Base-by-base conservation (phyloP, 2,797 vertebrate genomes). In the Oreortyx pictus region DNA sequence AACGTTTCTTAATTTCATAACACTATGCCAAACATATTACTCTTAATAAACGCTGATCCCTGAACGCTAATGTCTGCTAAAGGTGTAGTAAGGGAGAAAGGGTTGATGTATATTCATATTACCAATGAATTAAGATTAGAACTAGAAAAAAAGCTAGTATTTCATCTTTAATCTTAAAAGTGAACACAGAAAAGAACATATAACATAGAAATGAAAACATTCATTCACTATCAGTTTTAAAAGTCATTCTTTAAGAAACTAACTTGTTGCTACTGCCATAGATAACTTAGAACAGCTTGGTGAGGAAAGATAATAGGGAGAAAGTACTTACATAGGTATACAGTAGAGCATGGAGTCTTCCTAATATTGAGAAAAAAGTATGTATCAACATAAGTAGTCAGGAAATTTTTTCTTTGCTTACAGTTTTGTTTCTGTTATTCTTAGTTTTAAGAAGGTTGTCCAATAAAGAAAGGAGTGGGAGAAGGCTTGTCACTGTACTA, bases 1-100 rank as follows among this genome's bases (percentile, higher is more conserved):
- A 64, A n/a, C 20, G 73, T 77, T 86, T 90, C 47, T 91, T 31
- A 15, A 35, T 29, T n/a, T 83, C n/a, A n/a, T 71, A 82, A 79
- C 10, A 12, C 11, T 87, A 49, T 73, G 29, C 7, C 93, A 81
- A 91, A 59, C n/a, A 91, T 49, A 4, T 61, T 82, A 9, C 5
- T 68, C 27, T 68, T 49, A 92, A 52, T 41, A 92, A 84, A 70
- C 7, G 29, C 6, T 81, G 71, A 73, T 9, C 8, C 7, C 9
- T 74, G 61, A 70, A 43, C 18, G 44, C 3, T 14, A 60, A 25
- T 54, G 50, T 37, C 29, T 91, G 24, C 31, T 88, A 70, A 65
- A 91, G 8, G 6, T 27, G 3, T 4, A 1, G 4, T 49, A 2
- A 8, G 15, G 7, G 4, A 20, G 7, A 7, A 41, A 15, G 2